phyloP scores from a whole-genome alignment of 2,797 vertebrate species.

The Echeneis naucrates region DNA sequence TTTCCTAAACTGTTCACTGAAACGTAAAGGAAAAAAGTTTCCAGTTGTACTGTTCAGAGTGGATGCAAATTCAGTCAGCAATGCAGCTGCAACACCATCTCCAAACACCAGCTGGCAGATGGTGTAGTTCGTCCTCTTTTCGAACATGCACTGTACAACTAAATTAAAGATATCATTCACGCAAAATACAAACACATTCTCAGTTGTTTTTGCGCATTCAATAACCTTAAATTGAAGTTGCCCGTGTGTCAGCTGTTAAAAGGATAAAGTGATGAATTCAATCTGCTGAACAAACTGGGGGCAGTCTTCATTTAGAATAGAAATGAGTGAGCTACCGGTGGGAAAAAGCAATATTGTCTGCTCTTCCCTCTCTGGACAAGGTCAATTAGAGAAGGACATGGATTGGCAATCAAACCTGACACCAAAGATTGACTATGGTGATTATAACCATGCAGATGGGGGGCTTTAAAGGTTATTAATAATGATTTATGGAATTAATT shows the following conservation, averaged over 20 bases:
- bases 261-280: constrained; percentile 76
- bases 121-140: not conserved
- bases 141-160: not conserved
- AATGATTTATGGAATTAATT: constrained; percentile 90
- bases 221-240: constrained; percentile 65
- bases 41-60: not conserved
- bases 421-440: constrained; percentile 87
- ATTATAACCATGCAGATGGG: constrained; percentile 86
- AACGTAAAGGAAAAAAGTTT: too few relatives aligned
- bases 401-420: constrained; percentile 88
- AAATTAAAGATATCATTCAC: constrained; percentile 43
- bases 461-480: constrained; percentile 89
- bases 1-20: too few relatives aligned
- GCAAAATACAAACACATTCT: constrained; percentile 29
- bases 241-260: constrained; percentile 67
- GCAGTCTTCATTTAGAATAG: constrained; percentile 78
- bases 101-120: not conserved
- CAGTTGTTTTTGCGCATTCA: constrained; percentile 46
- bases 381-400: constrained; percentile 87
- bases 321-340: constrained; percentile 78
- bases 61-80: constrained; percentile 13
- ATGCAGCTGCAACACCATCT: not conserved
- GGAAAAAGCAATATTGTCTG: constrained; percentile 81
- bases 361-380: constrained; percentile 84
- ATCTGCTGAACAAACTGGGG: constrained; percentile 82